Conservation (phyloP, 2,797 vertebrate genomes). For the Silurus lanzhouensis region DNA sequence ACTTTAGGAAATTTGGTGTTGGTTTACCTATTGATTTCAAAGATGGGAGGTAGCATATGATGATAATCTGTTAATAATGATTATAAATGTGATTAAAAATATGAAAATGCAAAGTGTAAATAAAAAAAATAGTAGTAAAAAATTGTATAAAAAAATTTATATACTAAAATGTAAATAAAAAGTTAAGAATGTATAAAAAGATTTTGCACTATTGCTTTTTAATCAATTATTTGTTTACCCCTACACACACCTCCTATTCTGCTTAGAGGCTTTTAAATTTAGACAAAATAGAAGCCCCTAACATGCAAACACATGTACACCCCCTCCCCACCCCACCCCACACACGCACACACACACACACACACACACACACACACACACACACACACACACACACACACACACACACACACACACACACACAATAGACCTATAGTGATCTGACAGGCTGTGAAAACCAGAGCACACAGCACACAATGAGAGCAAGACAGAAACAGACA, state of each 20-base stretch:
- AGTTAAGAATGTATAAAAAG: background rate
- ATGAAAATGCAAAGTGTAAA: too few species aligned
- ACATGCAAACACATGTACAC: too few species aligned
- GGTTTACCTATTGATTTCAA: too few species aligned
- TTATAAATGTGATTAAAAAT: too few species aligned
- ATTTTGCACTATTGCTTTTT: background rate
- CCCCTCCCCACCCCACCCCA: too few species aligned
- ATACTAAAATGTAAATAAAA: background rate
- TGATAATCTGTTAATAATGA: too few species aligned
- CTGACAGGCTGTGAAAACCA: constrained; percentile 19
- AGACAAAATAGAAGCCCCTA: background rate
- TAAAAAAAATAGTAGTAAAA: background rate
- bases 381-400: background rate
- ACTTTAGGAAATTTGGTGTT: too few species aligned
- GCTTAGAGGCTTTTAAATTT: background rate
- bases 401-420: constrained; percentile 3
- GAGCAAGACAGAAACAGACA: constrained; percentile 24
- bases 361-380: background rate
- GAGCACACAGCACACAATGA: constrained; percentile 2
- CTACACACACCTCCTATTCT: background rate
- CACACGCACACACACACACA: too few species aligned
- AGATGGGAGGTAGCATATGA: too few species aligned
- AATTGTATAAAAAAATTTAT: too few species aligned
- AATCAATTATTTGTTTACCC: background rate
- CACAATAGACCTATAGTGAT: constrained; percentile 8